These are phyloP conservation scores for Arctocebus calabarensis DNA, from an alignment of 2,797 vertebrate species.

Conservation along the genomic window DNA sequence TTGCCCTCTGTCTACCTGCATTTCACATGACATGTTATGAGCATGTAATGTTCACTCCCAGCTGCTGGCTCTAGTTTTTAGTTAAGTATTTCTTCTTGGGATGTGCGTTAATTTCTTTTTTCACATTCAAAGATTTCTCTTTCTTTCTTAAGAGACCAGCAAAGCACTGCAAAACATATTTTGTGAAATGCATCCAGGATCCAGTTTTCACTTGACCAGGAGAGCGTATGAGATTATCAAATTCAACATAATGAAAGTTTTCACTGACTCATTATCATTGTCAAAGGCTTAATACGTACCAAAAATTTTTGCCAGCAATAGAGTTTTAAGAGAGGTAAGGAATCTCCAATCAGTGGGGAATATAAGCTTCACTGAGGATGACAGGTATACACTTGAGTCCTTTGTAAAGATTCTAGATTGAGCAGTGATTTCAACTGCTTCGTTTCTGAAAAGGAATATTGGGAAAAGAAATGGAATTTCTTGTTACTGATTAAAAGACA, in stretches of 20 bases:
- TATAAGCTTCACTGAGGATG: neutral
- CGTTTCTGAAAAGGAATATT: neutral
- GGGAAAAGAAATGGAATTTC: neutral
- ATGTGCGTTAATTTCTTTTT: neutral
- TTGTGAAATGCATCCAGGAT: neutral
- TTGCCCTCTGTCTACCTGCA: neutral
- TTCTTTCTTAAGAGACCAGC: neutral
- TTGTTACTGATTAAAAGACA: neutral
- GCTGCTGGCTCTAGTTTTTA: neutral
- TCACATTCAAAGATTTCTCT: neutral
- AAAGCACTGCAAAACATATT: neutral
- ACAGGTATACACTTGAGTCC: neutral
- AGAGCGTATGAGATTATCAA: neutral
- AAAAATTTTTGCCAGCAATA: neutral
- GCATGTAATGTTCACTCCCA: neutral
- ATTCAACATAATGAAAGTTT: neutral
- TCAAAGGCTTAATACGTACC: neutral
- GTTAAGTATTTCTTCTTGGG: neutral
- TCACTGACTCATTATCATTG: neutral
- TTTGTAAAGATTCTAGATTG: neutral
- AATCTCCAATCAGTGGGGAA: neutral
- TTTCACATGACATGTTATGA: neutral
- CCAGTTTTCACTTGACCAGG: neutral
- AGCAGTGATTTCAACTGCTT: neutral
- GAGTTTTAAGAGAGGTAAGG: neutral